Percentiles rank a stretch among this genome's conserved stretches.
These are phyloP conservation scores for Brachyalestes nurse DNA, from an alignment of 2,797 vertebrate species.

Conservation along the genomic window DNA sequence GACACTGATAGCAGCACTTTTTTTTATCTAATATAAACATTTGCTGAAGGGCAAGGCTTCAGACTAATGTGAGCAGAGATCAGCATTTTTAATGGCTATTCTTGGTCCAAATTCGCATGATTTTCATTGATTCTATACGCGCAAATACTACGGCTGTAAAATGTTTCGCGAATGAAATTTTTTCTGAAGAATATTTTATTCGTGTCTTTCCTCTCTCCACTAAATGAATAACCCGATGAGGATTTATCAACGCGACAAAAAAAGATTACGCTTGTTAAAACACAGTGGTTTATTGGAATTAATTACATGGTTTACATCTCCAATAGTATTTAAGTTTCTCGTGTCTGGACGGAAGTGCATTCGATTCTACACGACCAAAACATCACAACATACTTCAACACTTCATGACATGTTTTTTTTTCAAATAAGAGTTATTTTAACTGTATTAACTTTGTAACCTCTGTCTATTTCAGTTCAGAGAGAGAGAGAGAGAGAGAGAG, in stretches of 20 bases:
- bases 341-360: slow-evolving; percentile 84
- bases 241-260: slow-evolving; percentile 56
- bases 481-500: slow-evolving; percentile 58
- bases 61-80: slow-evolving; percentile 23
- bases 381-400: slow-evolving; percentile 74
- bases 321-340: slow-evolving; percentile 87
- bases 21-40: slow-evolving; percentile 66
- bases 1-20: slow-evolving; percentile 31
- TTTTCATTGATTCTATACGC: background rate
- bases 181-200: background rate
- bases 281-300: slow-evolving; percentile 91
- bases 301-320: slow-evolving; percentile 91
- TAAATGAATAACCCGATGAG: background rate
- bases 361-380: slow-evolving; percentile 75
- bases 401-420: slow-evolving; percentile 64
- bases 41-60: slow-evolving; percentile 57
- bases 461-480: slow-evolving; percentile 79
- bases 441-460: slow-evolving; percentile 76
- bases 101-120: background rate
- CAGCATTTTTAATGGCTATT: slow-evolving; percentile 41
- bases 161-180: background rate
- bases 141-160: background rate
- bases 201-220: background rate
- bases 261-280: slow-evolving; percentile 76
- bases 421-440: slow-evolving; percentile 73